Evolutionary conservation across 1,140 invertebrate species (phyloP).

Genomic region (Bombus affinis): DNA sequence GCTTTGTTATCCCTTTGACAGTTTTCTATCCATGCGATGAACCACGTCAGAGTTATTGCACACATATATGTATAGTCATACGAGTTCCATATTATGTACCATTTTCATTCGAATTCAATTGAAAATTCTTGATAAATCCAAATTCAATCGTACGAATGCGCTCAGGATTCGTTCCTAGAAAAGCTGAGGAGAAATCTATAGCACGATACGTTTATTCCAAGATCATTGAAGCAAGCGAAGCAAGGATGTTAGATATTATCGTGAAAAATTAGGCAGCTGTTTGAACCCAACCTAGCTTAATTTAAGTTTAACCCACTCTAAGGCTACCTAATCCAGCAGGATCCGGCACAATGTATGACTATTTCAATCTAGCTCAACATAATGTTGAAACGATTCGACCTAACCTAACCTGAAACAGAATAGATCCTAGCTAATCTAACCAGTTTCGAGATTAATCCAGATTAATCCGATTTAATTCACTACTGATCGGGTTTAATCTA

Average conservation of each 20-base stretch:
- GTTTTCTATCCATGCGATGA: neutral
- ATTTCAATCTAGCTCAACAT: conserved; percentile 6
- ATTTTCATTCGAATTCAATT: too few relatives aligned
- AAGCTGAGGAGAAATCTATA: too few relatives aligned
- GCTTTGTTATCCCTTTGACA: neutral
- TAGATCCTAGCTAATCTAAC: neutral
- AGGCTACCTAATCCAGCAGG: neutral
- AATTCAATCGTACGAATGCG: too few relatives aligned
- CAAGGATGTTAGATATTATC: neutral
- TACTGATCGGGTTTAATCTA: neutral
- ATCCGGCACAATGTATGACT: conserved; percentile 1
- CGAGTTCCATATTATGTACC: too few relatives aligned
- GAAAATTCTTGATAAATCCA: too few relatives aligned
- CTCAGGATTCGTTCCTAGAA: too few relatives aligned
- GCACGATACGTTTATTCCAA: neutral
- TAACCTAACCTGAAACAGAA: neutral
- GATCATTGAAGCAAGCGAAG: neutral
- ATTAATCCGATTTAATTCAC: neutral
- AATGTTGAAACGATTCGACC: conserved; percentile 1
- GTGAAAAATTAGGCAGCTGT: neutral
- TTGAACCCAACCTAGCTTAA: neutral
- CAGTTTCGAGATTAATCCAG: neutral
- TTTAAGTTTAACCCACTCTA: neutral
- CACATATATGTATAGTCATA: fast-evolving
- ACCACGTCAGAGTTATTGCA: neutral